Conservation (phyloP, 1,140 invertebrate genomes). For the Acromyrmex charruanus region DNA sequence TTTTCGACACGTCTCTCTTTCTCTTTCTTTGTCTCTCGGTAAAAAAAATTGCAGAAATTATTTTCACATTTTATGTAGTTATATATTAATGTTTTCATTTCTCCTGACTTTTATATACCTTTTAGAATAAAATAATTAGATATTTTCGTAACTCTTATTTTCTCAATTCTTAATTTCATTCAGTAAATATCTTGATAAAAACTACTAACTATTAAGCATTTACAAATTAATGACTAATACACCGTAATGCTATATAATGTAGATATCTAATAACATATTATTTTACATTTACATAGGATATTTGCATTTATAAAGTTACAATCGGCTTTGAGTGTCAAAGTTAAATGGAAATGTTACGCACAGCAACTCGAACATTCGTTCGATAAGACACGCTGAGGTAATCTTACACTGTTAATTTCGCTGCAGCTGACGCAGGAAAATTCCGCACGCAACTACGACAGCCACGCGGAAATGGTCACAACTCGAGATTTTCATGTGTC, state of each 20-base stretch:
- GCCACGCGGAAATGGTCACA: constrained; percentile 55
- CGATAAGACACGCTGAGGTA: background rate
- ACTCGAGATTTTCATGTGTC: constrained; percentile 63
- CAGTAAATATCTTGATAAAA: background rate
- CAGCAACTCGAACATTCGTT: background rate
- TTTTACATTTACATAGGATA: background rate
- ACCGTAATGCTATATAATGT: background rate
- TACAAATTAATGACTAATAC: background rate
- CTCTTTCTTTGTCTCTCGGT: background rate
- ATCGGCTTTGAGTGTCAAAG: background rate
- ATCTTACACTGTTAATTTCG: constrained; percentile 47
- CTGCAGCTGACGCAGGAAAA: constrained; percentile 54
- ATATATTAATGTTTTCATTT: background rate
- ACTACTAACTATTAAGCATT: background rate
- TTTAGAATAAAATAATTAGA: background rate
- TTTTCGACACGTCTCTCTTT: constrained; percentile 8
- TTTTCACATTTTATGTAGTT: background rate
- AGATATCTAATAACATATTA: background rate
- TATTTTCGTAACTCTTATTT: no score
- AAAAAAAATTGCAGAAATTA: background rate
- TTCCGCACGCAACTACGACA: constrained; percentile 46
- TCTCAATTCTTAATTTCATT: background rate
- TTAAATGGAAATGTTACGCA: constrained; percentile 18
- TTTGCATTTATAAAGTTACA: constrained; percentile 10
- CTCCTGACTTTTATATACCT: background rate